A percentile compares a stretch with the other conserved stretches of the same genome.
Conservation (phyloP, 1,140 invertebrate genomes). For the Cotesia glomerata region DNA sequence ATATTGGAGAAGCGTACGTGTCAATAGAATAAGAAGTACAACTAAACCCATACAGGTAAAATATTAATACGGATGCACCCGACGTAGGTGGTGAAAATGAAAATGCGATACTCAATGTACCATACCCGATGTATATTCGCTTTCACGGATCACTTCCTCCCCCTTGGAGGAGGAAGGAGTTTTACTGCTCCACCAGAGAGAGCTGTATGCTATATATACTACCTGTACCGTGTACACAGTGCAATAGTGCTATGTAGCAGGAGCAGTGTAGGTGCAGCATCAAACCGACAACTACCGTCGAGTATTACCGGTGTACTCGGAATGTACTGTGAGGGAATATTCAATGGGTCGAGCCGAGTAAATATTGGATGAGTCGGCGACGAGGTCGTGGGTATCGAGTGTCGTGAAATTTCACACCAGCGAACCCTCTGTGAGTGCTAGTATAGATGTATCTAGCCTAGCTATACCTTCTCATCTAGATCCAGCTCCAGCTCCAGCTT, state of each 20-base stretch:
- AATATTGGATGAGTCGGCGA: constrained; percentile 50
- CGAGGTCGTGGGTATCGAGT: constrained; percentile 31
- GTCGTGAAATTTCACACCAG: constrained; percentile 38
- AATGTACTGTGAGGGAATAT: constrained; percentile 51
- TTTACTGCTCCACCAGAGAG: constrained; percentile 16
- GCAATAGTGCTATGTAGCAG: constrained; percentile 1
- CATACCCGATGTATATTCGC: not conserved
- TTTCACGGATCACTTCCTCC: constrained; percentile 26
- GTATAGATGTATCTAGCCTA: not conserved
- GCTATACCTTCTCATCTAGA: no score
- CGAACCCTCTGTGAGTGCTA: not conserved
- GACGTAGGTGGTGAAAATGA: constrained; percentile 49
- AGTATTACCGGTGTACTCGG: constrained; percentile 44
- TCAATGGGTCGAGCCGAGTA: constrained; percentile 49
- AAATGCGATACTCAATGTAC: constrained; percentile 49
- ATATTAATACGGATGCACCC: constrained; percentile 54
- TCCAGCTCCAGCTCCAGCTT: not conserved
- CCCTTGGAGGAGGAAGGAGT: not conserved
- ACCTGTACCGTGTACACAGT: not conserved
- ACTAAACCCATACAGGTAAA: constrained; percentile 35
- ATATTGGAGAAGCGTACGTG: constrained; percentile 6
- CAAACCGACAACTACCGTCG: constrained; percentile 22
- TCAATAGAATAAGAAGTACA: constrained; percentile 20
- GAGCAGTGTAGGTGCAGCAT: no score
- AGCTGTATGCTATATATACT: no score